A percentile compares a stretch with the other conserved stretches of the same genome.
Evolutionary conservation across 2,888 invertebrate species (phyloP).

Genomic region (Endomychus coccineus): DNA sequence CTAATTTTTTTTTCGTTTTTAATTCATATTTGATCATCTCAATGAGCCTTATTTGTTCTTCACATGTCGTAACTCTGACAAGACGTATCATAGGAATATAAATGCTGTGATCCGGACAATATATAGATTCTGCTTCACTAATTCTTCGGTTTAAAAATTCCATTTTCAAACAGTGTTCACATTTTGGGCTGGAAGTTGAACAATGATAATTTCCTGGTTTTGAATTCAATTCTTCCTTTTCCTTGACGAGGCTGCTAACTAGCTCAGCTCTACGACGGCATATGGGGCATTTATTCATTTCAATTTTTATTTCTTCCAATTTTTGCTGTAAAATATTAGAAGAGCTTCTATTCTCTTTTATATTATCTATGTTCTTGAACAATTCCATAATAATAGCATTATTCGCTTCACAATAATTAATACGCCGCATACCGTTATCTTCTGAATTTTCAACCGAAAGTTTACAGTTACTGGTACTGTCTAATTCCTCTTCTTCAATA

Average conservation of each 20-base stretch:
- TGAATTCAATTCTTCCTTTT: neutral
- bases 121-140: neutral
- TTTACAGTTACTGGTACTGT: too few species aligned
- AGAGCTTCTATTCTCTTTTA: constrained; percentile 9
- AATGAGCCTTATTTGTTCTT: constrained; percentile 8
- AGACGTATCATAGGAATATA: constrained; percentile 7
- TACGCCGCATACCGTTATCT: too few species aligned
- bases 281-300: constrained; percentile 7
- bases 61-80: neutral
- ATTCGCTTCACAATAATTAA: too few species aligned
- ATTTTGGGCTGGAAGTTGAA: too few species aligned
- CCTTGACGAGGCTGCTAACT: neutral
- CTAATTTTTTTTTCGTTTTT: constrained; percentile 8
- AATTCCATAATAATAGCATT: constrained; percentile 4
- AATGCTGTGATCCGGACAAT: constrained; percentile 8
- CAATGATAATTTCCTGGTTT: too few species aligned
- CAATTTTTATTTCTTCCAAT: constrained; percentile 3
- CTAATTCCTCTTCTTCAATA: too few species aligned
- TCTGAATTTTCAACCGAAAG: too few species aligned
- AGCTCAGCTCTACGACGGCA: constrained; percentile 1
- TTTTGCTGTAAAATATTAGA: constrained; percentile 8
- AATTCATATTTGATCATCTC: constrained; percentile 7
- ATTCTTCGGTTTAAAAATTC: neutral
- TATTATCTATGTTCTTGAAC: constrained; percentile 10
- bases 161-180: neutral